phyloP scores from a whole-genome alignment of 2,888 invertebrate species.

The Drosophila kuntzei region DNA sequence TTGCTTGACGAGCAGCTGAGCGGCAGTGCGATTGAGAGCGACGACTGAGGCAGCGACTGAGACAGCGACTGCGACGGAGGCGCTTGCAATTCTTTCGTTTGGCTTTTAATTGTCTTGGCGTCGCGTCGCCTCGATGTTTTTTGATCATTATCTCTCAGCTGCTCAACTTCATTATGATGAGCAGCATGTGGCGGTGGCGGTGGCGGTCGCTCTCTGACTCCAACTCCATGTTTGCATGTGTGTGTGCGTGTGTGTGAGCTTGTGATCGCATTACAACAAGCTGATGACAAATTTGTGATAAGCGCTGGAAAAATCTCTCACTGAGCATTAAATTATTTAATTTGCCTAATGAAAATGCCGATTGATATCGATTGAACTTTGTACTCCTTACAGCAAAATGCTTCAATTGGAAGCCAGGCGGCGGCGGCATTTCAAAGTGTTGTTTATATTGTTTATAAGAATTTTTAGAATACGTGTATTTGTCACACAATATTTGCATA shows the following conservation, averaged over 20 bases:
- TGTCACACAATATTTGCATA: constrained; percentile 60
- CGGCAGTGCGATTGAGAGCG: constrained; percentile 21
- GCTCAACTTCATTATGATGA: constrained; percentile 78
- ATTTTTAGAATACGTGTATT: constrained; percentile 17
- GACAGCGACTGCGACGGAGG: constrained; percentile 26
- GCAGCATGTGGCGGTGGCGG: constrained; percentile 45
- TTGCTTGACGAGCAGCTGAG: constrained; percentile 66
- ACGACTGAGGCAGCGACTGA: constrained; percentile 8
- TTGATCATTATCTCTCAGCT: constrained; percentile 51
- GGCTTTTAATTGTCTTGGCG: constrained; percentile 68
- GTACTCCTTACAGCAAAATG: constrained; percentile 30
- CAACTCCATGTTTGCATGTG: constrained; percentile 13
- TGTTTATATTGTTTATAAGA: constrained; percentile 55
- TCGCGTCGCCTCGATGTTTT: constrained; percentile 44
- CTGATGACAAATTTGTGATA: constrained; percentile 79
- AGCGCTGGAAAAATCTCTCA: constrained; percentile 62
- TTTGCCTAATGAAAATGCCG: constrained; percentile 59
- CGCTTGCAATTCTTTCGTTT: constrained; percentile 67
- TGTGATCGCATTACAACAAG: constrained; percentile 66
- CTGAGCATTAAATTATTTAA: constrained; percentile 62
- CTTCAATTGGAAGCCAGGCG: constrained; percentile 54
- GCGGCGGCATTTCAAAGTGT: constrained; percentile 64
- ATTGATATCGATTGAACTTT: constrained; percentile 50
- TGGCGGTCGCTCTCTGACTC: constrained; percentile 44
- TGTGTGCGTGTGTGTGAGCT: constrained; percentile 19